Evolutionary conservation across 2,888 invertebrate genomes (phyloP).

Genomic region (Sclerodermus sp.): DNA sequence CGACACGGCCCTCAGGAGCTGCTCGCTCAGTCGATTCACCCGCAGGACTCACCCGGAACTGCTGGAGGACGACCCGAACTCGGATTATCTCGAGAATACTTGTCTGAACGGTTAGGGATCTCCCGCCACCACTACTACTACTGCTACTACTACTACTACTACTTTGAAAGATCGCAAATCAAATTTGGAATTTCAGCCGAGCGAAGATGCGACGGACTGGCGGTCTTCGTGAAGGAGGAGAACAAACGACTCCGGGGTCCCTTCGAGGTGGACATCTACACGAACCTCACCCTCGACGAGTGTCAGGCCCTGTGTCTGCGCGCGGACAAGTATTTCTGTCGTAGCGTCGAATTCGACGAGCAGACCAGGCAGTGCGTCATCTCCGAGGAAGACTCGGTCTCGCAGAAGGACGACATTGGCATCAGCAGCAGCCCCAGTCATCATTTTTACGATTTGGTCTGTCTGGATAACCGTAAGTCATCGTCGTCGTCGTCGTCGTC

Average conservation of each 20-base stretch:
- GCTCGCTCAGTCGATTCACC: constrained; percentile 80
- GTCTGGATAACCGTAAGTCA: constrained; percentile 85
- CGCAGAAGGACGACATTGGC: constrained; percentile 85
- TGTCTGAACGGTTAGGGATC: constrained; percentile 79
- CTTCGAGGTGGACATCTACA: constrained; percentile 85
- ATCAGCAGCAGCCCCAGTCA: constrained; percentile 83
- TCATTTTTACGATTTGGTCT: constrained; percentile 86
- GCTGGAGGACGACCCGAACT: constrained; percentile 81
- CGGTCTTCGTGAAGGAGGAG: constrained; percentile 87
- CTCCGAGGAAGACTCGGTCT: constrained; percentile 88
- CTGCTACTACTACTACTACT: too few relatives aligned
- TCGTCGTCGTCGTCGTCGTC: too few relatives aligned
- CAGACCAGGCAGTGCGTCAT: constrained; percentile 85
- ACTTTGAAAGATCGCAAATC: too few relatives aligned
- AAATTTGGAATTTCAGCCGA: constrained; percentile 71
- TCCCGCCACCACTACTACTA: too few relatives aligned
- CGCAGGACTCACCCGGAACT: constrained; percentile 83
- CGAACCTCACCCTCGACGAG: constrained; percentile 83
- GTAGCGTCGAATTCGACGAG: constrained; percentile 87
- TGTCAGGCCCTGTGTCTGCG: constrained; percentile 85
- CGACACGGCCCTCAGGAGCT: constrained; percentile 75
- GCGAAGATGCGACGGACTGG: constrained; percentile 81
- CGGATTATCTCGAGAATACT: constrained; percentile 89
- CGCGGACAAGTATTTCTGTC: constrained; percentile 87
- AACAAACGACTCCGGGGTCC: constrained; percentile 85